Evolutionary conservation across 2,888 invertebrate species (phyloP).

Genomic region (Apeira syringaria): DNA sequence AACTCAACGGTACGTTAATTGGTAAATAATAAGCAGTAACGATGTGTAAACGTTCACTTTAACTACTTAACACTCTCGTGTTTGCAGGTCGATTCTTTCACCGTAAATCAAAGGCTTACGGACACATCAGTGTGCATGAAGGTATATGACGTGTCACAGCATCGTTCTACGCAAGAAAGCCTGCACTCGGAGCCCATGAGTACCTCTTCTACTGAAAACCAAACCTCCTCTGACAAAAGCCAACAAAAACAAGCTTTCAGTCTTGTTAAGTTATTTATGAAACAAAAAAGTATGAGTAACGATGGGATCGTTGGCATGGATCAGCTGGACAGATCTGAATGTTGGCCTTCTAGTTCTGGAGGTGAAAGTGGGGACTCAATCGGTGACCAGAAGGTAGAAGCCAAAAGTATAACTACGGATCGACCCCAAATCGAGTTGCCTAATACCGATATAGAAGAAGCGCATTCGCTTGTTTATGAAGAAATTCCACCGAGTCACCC

Average conservation of each 20-base stretch:
- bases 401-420: constrained; percentile 49
- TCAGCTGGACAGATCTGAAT: constrained; percentile 88
- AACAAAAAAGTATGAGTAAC: constrained; percentile 93
- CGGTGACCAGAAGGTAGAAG: constrained; percentile 69
- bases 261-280: constrained; percentile 94
- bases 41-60: constrained; percentile 24
- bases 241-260: constrained; percentile 86
- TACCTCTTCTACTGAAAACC: constrained; percentile 78
- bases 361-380: constrained; percentile 85
- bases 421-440: constrained; percentile 81
- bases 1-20: constrained; percentile 87
- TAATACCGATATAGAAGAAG: constrained; percentile 76
- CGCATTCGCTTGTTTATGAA: constrained; percentile 61
- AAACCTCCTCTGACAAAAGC: constrained; percentile 74
- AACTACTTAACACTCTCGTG: constrained; percentile 37
- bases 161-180: constrained; percentile 68
- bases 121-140: constrained; percentile 74
- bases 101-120: constrained; percentile 70
- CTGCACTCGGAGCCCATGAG: constrained; percentile 81
- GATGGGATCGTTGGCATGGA: constrained; percentile 90
- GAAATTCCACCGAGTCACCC: constrained; percentile 61
- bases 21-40: constrained; percentile 29
- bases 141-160: constrained; percentile 76
- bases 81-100: constrained; percentile 78
- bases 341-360: constrained; percentile 89